Conservation (phyloP, 2,113 vertebrate species). For the Tenrec ecaudatus region DNA sequence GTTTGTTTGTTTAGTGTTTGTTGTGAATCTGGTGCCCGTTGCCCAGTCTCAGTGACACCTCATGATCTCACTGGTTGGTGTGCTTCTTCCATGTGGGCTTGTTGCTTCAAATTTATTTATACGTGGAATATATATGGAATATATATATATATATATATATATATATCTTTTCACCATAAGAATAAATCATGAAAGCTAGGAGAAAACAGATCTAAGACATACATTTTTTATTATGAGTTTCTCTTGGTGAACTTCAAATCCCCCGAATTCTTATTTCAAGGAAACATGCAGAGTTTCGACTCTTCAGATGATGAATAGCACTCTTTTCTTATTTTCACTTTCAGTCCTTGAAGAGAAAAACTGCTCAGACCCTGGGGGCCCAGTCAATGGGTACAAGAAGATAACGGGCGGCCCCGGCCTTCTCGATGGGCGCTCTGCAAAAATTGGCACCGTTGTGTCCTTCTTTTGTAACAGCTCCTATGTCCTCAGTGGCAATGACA, state of each 20-base stretch:
- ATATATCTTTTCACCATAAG: no score
- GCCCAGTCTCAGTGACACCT: no score
- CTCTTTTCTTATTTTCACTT: slow-evolving; percentile 56
- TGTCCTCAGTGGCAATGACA: slow-evolving; percentile 92
- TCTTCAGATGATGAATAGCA: slow-evolving; percentile 64
- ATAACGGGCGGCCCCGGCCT: slow-evolving; percentile 92
- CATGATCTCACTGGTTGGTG: no score
- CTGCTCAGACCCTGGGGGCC: slow-evolving; percentile 92
- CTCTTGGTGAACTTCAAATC: background rate
- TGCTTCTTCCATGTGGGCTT: no score
- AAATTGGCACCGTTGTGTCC: slow-evolving; percentile 91
- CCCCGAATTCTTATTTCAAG: slow-evolving; percentile 48
- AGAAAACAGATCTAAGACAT: background rate
- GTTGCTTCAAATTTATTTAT: background rate
- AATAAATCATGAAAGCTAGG: slow-evolving; percentile 19
- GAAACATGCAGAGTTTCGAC: slow-evolving; percentile 60
- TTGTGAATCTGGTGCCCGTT: no score
- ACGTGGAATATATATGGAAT: no score
- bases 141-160: no score
- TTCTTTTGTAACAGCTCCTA: slow-evolving; percentile 95
- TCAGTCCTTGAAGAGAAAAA: slow-evolving; percentile 91
- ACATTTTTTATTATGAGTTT: background rate
- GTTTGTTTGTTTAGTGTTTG: no score
- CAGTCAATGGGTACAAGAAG: slow-evolving; percentile 93
- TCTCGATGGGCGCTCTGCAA: slow-evolving; percentile 83